Evolutionary conservation across 2,888 invertebrate genomes (phyloP), one percentile per base, ranked within the genome.

Genomic region (Drosophila paracracens): DNA sequence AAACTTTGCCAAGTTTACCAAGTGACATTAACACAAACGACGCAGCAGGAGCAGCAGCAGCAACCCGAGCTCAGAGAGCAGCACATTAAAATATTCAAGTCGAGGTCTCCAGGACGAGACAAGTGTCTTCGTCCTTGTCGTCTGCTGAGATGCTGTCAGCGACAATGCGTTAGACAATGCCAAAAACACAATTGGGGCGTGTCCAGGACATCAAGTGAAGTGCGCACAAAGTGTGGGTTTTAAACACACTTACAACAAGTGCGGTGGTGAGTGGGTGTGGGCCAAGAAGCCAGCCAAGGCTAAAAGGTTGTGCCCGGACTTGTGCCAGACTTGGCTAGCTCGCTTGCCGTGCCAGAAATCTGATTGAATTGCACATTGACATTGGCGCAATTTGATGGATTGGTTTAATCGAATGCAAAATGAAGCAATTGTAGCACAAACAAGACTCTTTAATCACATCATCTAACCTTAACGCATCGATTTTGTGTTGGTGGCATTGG

Each of bases 131-230:
- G 56, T 36, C 48, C 10, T 52, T 29, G 11, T 48, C 46, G 80
- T 74, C 76, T 72, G 79, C 62, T 79, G 83, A 74, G 80, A 70
- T 78, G 78, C 86, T 81, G 82, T 88, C 89, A 82, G 75, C 80
- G 81, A 73, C 79, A 88, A 78, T 75, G 84, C 89, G 88, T 81
- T 74, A 82, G 88, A 87, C 90, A 89, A 87, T 88, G 89, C 83
- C 86, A 85, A 89, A 88, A 88, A 82, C 86, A 87, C 90, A 89
- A 87, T 87, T 90, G 87, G 82, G 87, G 87, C 87, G 87, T 88
- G 90, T 86, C 88, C 87, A 70, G 72, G 76, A 76, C 80, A 76
- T 58, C 57, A 66, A 70, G 46, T 74, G 53, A 64, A 63, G 70
- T 63, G 67, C 52, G 59, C 60, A 48, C 56, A 67, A 65, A 61